A percentile compares a stretch with the other conserved stretches of the same genome.
These are phyloP conservation scores for Megaceryle alcyon DNA, from an alignment of 2,797 vertebrate species.

Conservation along the genomic window DNA sequence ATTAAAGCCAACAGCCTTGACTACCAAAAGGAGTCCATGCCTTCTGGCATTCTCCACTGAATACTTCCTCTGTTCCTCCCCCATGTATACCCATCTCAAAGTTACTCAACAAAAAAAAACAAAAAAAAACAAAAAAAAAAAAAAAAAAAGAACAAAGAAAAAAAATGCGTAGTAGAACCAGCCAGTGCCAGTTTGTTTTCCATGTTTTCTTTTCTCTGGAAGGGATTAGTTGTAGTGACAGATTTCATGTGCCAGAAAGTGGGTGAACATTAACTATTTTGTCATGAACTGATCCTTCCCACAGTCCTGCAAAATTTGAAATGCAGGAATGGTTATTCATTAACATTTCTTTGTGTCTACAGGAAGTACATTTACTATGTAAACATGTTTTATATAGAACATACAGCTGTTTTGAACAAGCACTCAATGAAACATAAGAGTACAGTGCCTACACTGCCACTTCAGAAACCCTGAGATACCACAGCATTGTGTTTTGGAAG, in stretches of 20 bases:
- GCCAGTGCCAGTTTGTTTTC: constrained; percentile 26
- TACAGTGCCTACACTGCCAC: constrained; percentile 46
- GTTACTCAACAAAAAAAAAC: neutral
- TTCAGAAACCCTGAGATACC: constrained; percentile 32
- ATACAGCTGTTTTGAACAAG: constrained; percentile 62
- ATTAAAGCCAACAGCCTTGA: constrained; percentile 49
- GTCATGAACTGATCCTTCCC: constrained; percentile 58
- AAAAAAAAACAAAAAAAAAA: neutral
- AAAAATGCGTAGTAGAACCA: neutral
- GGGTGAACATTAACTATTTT: constrained; percentile 67
- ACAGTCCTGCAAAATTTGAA: constrained; percentile 60
- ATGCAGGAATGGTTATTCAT: constrained; percentile 64
- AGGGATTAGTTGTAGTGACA: constrained; percentile 62
- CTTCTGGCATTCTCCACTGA: constrained; percentile 52
- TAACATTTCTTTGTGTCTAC: constrained; percentile 66
- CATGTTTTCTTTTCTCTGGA: constrained; percentile 60
- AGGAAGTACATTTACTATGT: constrained; percentile 67
- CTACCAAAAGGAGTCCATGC: constrained; percentile 3
- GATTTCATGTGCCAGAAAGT: constrained; percentile 64
- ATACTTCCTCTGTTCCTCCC: constrained; percentile 43
- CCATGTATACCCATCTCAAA: constrained; percentile 50
- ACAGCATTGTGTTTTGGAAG: constrained; percentile 20
- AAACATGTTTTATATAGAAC: constrained; percentile 66
- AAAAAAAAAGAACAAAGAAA: neutral
- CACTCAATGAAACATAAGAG: constrained; percentile 45